Evolutionary conservation across 1,140 invertebrate species (phyloP), one percentile per base, ranked within the genome.

Genomic region (Homarus americanus): DNA sequence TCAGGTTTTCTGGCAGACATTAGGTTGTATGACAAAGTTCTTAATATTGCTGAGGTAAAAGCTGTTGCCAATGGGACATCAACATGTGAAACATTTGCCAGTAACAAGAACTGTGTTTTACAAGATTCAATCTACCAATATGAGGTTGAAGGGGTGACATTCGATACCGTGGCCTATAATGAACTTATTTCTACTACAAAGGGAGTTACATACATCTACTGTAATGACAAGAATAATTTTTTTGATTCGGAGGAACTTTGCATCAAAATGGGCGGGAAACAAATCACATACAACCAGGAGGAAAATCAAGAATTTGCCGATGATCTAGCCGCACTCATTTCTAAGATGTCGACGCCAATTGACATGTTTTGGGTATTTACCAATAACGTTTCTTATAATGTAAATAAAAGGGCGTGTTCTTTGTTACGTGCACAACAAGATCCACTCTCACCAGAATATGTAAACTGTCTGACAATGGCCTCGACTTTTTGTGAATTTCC

Each of bases 1-100:
- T 87, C 84, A 34, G 84, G 84, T 4, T 76, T 58, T 58, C 28
- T 87, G 73, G 84, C 84, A 24, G 84, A 87, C 49, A 49, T 87
- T 34, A 41, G 40, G 34, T 24, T 87, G n/a, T 87, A 32, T 73
- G 75, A 78, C 15, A 44, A 34, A 10, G 34, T 20, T 17, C 44
- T 87, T 2, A 53, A 41, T n/a, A 17, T 34, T 41, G 34, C 4
- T 0, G 72, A 76, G 49, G 73, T 87, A 15, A 36, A 53, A 9
- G 34, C 2, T 15, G 69, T 87, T 17, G 49, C 72, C 17, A 73
- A 41, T 5, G 44, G 44, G 7, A 28, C 0, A 32, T 15, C 12
- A 9, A 20, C 38, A 17, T 15, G 24, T 0, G 1, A 24, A 28
- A 9, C 15, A 53, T 9, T 2, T n/a, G 10, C 78, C 40, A 38